Evolutionary conservation across 2,888 invertebrate genomes (phyloP), one percentile per base, ranked within the genome.

Genomic region (Protonemura montana): DNA sequence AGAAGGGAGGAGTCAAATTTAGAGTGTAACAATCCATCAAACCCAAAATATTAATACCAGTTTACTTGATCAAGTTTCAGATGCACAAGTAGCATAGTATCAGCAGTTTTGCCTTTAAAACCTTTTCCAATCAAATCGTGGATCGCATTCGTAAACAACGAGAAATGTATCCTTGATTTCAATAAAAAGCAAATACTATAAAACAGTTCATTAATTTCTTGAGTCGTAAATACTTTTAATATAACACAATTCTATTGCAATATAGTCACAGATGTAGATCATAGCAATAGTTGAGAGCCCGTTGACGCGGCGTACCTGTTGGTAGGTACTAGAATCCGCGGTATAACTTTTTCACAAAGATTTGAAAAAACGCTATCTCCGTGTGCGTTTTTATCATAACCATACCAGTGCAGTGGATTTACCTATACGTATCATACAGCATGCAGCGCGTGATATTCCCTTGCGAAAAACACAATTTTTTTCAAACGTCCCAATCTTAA

Each of bases 401-500:
- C 35, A 35, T 35, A 35, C 35, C 35, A 35, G 35, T 35, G 35
- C 10, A 35, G 5, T 35, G 35, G 35, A 35, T 35, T 35, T 35
- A 35, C 35, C 35, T 35, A 35, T 35, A 35, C 35, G 5, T 35
- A 35, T 35, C 35, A 35, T 35, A 35, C 35, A 35, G 35, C 35
- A 35, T 59, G 59, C 59, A 59, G 21, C 59, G 59, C 59, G 59
- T 59, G 59, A 59, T 10, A 13, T 28, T 25, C 2, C 3, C 78
- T 25, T 25, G 78, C 78, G 28, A 78, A 78, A 78, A 78, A 78
- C 78, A 78, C 3, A 10, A 59, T 59, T 59, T 59, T 35, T 59
- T 59, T 59, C 59, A 59, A 21, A 59, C 59, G 59, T 28, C 28
- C 81, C 30, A 84, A 84, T 84, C 84, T 84, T 59, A 84, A 84